These are phyloP conservation scores for Meriones psammophilus DNA, from an alignment of 2,797 vertebrate species.

Conservation along the genomic window DNA sequence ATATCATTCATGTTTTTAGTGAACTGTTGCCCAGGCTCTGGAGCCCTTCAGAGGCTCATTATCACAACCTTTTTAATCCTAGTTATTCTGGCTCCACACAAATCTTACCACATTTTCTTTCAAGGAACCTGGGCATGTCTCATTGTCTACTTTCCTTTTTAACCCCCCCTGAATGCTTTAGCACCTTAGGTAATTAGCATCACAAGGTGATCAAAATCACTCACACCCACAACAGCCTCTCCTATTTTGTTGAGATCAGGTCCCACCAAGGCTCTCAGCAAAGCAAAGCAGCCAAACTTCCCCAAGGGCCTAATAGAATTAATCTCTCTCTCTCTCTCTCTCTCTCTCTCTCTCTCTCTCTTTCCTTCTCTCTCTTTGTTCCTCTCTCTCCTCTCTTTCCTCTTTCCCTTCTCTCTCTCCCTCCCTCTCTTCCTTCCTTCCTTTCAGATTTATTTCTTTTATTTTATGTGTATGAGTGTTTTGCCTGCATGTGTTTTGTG, in stretches of 20 bases:
- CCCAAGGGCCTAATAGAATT: not conserved
- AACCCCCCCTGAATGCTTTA: not conserved
- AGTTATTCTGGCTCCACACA: not conserved
- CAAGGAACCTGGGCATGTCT: not conserved
- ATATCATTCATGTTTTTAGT: not conserved
- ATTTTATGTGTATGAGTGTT: not conserved
- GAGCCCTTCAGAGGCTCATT: not conserved
- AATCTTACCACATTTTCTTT: not conserved
- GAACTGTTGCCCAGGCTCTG: not conserved
- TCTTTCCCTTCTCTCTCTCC: not conserved
- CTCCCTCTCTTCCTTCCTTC: not conserved
- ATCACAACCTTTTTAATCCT: not conserved
- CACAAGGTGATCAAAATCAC: not conserved
- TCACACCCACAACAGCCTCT: not conserved
- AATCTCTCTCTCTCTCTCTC: not conserved
- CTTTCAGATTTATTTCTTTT: not conserved
- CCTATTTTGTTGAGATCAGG: not conserved
- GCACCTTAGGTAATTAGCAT: not conserved
- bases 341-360: too few relatives aligned
- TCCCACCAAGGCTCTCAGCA: not conserved
- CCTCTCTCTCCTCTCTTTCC: too few relatives aligned
- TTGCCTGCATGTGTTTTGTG: not conserved
- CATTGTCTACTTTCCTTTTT: not conserved
- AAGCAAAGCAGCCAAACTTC: too few relatives aligned
- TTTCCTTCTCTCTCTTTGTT: too few relatives aligned